A percentile compares a stretch with the other conserved stretches of the same genome.
Conservation (phyloP, 2,113 vertebrate genomes). For the Trinectes maculatus region DNA sequence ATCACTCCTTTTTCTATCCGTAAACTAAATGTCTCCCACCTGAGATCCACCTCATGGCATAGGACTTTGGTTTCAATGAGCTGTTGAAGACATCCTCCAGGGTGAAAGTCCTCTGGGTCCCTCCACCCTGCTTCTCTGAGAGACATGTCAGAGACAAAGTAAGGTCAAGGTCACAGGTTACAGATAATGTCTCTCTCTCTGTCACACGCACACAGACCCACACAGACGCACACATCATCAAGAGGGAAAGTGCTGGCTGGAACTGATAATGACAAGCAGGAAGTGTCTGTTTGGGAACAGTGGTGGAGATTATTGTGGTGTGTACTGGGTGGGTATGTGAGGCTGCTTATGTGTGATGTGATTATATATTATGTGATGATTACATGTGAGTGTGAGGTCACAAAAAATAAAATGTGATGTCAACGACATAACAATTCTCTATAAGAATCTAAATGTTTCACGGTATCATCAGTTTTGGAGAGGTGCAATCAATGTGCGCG, state of each 20-base stretch:
- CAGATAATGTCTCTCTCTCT: constrained; percentile 1
- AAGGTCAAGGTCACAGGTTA: not conserved
- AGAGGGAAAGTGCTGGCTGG: not conserved
- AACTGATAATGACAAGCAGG: constrained; percentile 2
- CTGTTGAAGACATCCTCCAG: constrained; percentile 89
- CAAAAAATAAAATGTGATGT: too few relatives aligned
- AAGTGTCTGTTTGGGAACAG: not conserved
- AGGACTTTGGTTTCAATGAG: constrained; percentile 85
- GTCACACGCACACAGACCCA: too few relatives aligned
- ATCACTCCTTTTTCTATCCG: not conserved
- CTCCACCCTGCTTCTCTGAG: constrained; percentile 47
- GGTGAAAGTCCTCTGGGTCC: constrained; percentile 75
- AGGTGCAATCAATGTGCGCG: too few relatives aligned
- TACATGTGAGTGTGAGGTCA: too few relatives aligned
- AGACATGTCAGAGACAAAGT: not conserved
- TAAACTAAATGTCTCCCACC: constrained; percentile 72
- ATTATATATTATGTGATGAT: too few relatives aligned
- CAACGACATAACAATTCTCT: too few relatives aligned
- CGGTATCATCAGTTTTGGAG: not conserved
- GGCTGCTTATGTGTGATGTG: too few relatives aligned
- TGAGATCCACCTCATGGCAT: constrained; percentile 92
- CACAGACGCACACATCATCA: not conserved
- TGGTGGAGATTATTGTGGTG: too few relatives aligned
- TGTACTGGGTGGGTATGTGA: too few relatives aligned
- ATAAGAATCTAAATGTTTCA: not conserved